Conservation (phyloP, 2,888 invertebrate genomes). For the Pinctada fucata region DNA sequence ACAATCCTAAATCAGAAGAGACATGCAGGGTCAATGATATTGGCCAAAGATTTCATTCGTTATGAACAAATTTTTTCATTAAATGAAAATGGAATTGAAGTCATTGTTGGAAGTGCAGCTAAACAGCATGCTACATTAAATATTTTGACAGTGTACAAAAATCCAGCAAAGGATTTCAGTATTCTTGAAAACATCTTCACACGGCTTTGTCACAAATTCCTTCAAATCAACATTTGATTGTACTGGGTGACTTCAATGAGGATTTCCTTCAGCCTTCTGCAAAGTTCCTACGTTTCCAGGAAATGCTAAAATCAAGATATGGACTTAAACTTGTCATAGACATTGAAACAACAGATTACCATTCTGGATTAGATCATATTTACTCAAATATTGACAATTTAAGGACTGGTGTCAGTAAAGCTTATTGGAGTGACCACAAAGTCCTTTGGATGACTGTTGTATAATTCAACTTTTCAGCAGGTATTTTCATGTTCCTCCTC, state of each 20-base stretch:
- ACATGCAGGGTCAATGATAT: slow-evolving; percentile 1
- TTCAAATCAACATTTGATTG: not conserved
- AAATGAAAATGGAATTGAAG: slow-evolving; percentile 1
- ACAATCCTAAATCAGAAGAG: not conserved
- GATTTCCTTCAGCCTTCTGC: not conserved
- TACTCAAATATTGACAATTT: not conserved
- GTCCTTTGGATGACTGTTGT: too few relatives aligned
- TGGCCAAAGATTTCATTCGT: slow-evolving; percentile 3
- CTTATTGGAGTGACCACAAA: not conserved
- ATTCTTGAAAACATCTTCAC: slow-evolving; percentile 1
- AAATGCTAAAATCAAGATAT: not conserved
- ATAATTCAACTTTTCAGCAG: too few relatives aligned
- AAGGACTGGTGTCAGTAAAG: not conserved
- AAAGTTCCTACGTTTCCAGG: not conserved
- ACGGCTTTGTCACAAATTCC: not conserved
- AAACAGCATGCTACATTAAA: not conserved
- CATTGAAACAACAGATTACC: not conserved
- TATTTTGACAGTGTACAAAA: not conserved
- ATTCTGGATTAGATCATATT: not conserved
- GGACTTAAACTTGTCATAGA: not conserved
- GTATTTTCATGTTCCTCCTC: too few relatives aligned
- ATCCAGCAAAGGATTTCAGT: not conserved
- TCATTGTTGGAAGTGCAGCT: not conserved
- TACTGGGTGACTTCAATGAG: not conserved
- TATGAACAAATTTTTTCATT: not conserved